Conservation (phyloP, 2,113 vertebrate genomes). For the Ia io region DNA sequence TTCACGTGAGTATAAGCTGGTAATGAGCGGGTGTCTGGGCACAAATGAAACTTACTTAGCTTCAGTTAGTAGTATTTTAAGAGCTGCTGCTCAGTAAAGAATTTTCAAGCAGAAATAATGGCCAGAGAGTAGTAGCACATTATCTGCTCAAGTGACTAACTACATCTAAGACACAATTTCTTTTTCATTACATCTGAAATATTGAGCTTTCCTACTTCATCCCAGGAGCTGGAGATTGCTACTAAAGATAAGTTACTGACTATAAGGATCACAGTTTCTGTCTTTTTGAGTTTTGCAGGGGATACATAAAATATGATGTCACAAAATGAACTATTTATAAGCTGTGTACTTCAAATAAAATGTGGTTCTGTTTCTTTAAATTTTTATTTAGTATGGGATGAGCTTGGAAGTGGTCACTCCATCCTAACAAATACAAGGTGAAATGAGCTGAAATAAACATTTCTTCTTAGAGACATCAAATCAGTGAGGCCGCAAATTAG, state of each 20-base stretch:
- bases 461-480: background rate
- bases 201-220: background rate
- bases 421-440: background rate
- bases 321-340: background rate
- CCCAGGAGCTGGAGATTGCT: background rate
- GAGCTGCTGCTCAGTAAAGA: background rate
- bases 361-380: background rate
- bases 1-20: background rate
- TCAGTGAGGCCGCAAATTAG: background rate
- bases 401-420: background rate
- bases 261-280: background rate
- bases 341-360: background rate
- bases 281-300: background rate
- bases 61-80: conserved; percentile 52
- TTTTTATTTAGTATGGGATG: background rate
- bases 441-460: background rate
- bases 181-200: background rate
- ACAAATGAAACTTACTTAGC: conserved; percentile 43
- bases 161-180: background rate
- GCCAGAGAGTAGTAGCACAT: background rate
- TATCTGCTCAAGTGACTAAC: background rate
- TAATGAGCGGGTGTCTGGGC: background rate
- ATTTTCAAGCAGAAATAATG: conserved; percentile 6
- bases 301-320: background rate
- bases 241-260: background rate